These are phyloP conservation scores for Troglohyphantes excavatus DNA, from an alignment of 2,888 invertebrate genomes.

Conservation along the genomic window DNA sequence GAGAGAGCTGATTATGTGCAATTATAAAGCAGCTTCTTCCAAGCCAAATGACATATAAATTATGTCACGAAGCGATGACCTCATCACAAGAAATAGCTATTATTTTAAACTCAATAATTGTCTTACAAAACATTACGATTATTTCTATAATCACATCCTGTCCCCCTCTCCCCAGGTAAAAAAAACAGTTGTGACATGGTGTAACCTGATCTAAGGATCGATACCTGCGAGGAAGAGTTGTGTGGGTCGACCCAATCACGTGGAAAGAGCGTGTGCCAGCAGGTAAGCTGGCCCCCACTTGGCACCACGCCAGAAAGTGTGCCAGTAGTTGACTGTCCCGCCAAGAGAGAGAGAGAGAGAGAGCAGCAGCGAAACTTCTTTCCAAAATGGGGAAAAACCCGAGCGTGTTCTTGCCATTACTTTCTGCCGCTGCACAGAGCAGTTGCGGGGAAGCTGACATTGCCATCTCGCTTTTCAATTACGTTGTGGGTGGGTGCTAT, in stretches of 20 bases:
- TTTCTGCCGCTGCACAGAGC: background rate
- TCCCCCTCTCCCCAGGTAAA: no score
- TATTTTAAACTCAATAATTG: no score
- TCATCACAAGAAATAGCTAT: no score
- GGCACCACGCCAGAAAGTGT: slow-evolving; percentile 56
- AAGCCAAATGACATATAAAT: no score
- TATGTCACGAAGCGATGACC: no score
- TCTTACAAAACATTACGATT: no score
- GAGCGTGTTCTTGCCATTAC: background rate
- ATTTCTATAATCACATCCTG: no score
- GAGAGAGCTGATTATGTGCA: no score
- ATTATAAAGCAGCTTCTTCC: no score
- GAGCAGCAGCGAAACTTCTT: slow-evolving; percentile 10
- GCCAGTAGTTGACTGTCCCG: slow-evolving; percentile 28
- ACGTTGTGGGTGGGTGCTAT: background rate
- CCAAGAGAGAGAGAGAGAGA: background rate
- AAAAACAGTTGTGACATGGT: slow-evolving; percentile 26
- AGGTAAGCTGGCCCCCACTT: slow-evolving; percentile 49
- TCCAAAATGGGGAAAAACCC: background rate
- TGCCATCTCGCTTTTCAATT: background rate
- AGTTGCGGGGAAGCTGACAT: slow-evolving; percentile 3
- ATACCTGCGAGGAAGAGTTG: slow-evolving; percentile 38
- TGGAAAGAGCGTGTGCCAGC: slow-evolving; percentile 49
- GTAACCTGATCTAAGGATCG: slow-evolving; percentile 57
- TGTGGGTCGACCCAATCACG: slow-evolving; percentile 39